A percentile compares a stretch with the other conserved stretches of the same genome.
These are phyloP conservation scores for Trididemnum miniatum DNA, from an alignment of 23 tunicate genomes.

Conservation along the genomic window DNA sequence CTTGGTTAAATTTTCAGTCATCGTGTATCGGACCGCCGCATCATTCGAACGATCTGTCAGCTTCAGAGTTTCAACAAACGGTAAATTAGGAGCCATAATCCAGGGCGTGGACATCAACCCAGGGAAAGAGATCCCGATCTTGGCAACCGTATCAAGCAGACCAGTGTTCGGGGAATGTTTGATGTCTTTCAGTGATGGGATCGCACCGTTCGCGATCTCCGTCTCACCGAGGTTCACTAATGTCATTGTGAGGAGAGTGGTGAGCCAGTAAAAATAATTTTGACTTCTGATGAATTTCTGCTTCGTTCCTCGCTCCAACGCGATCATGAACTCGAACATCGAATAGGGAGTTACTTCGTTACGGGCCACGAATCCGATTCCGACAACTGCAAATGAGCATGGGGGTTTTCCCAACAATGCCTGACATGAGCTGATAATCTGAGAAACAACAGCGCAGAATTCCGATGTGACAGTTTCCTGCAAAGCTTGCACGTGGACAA, in stretches of 20 bases:
- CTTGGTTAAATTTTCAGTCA: not conserved
- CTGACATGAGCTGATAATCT: not conserved
- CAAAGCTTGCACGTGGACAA: not conserved
- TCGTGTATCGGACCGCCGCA: not conserved
- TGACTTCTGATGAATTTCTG: not conserved
- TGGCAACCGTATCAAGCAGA: not conserved
- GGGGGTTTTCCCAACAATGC: conserved; percentile 9
- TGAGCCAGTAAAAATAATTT: conserved; percentile 6
- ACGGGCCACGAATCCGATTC: not conserved
- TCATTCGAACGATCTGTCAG: not conserved
- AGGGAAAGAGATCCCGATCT: not conserved
- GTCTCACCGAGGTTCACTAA: conserved; percentile 14
- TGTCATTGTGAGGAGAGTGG: not conserved
- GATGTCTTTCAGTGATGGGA: not conserved
- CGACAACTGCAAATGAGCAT: not conserved
- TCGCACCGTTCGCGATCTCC: not conserved
- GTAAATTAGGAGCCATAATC: not conserved
- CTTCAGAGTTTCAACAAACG: not conserved
- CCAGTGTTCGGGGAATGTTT: not conserved
- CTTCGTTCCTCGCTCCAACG: not conserved
- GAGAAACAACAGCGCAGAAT: not conserved
- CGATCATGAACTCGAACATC: not conserved
- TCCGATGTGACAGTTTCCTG: not conserved
- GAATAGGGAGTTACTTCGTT: conserved; percentile 16
- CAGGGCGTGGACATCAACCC: not conserved